Evolutionary conservation across 92 coral and sea anemone genomes (phyloP).

Genomic region (Siderastrea siderea): DNA sequence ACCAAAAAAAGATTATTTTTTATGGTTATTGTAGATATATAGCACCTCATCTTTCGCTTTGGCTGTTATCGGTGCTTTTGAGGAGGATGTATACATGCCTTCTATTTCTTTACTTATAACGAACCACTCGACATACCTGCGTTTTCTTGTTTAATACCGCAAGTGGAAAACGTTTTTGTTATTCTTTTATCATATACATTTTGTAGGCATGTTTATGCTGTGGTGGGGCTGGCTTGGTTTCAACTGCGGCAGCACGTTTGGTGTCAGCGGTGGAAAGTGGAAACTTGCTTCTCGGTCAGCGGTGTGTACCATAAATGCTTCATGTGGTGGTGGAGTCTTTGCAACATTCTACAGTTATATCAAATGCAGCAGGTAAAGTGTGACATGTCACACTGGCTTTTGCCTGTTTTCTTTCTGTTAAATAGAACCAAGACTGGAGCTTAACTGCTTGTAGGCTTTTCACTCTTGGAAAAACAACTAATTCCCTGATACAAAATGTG

Average conservation of each 20-base stretch:
- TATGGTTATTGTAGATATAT: too few species aligned
- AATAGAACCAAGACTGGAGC: neutral
- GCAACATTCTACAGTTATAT: constrained; percentile 78
- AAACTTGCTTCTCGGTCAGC: constrained; percentile 90
- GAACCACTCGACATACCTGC: too few species aligned
- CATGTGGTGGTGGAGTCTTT: constrained; percentile 89
- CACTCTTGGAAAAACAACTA: too few species aligned
- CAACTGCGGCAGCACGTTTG: constrained; percentile 88
- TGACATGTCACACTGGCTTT: neutral
- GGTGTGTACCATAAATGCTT: constrained; percentile 90
- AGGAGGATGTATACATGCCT: too few species aligned
- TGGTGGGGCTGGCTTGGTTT: constrained; percentile 94
- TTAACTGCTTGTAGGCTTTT: too few species aligned
- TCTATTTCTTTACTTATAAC: too few species aligned
- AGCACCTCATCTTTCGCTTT: too few species aligned
- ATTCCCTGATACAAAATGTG: too few species aligned
- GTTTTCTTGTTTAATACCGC: too few species aligned
- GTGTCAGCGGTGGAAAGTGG: constrained; percentile 89
- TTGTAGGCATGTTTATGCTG: constrained; percentile 81
- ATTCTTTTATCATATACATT: neutral
- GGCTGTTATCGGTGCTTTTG: too few species aligned
- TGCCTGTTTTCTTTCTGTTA: neutral
- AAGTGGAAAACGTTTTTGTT: neutral
- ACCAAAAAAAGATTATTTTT: too few species aligned
- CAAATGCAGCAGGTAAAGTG: constrained; percentile 60